phyloP scores from a whole-genome alignment of 2,888 invertebrate species.

The Disparrhopalites patrizii region DNA sequence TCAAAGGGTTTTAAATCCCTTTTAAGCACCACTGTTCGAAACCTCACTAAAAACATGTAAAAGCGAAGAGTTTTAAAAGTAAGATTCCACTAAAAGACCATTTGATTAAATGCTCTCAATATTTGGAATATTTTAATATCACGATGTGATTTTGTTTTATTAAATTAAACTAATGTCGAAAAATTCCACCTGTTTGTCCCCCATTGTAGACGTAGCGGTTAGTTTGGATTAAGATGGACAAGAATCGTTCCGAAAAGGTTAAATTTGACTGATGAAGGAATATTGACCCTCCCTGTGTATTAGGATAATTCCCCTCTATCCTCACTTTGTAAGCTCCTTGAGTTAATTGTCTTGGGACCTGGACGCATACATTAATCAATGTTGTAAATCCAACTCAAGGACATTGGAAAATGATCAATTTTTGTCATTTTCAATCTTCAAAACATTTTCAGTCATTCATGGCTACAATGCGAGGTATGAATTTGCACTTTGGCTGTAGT shows the following conservation, averaged over 20 bases:
- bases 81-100: no score
- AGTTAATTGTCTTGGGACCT: conserved; percentile 54
- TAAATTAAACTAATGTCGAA: no score
- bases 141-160: no score
- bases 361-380: no score
- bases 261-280: conserved; percentile 56
- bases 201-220: conserved; percentile 57
- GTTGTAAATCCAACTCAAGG: background rate
- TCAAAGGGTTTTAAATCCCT: conserved; percentile 52
- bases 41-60: conserved; percentile 50
- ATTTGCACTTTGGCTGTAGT: no score
- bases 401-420: background rate
- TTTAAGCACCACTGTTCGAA: conserved; percentile 52
- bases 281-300: conserved; percentile 53
- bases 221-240: conserved; percentile 57
- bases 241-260: conserved; percentile 54
- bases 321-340: conserved; percentile 53
- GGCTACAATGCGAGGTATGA: no score
- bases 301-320: conserved; percentile 54
- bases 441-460: background rate
- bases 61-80: no score
- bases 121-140: no score
- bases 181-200: conserved; percentile 55
- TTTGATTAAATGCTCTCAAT: no score
- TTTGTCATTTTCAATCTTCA: background rate